Percentiles rank a stretch among this genome's conserved stretches.
phyloP scores from a whole-genome alignment of 2,113 vertebrate species.

The Boleophthalmus pectinirostris region DNA sequence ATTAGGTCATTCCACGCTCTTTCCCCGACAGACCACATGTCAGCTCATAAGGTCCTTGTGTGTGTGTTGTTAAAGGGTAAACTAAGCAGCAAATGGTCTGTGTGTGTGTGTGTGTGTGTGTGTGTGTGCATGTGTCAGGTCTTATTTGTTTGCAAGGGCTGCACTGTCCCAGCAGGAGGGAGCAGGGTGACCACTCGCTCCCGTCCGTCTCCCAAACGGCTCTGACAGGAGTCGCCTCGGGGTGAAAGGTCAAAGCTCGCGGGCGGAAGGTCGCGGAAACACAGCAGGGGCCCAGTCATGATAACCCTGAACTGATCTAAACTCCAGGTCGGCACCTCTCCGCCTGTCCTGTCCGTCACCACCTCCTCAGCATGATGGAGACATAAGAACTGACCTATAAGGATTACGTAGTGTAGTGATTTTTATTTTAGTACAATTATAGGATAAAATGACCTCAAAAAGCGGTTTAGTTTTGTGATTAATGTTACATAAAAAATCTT shows the following conservation, averaged over 20 bases:
- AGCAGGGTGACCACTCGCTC: conserved; percentile 35
- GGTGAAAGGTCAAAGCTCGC: conserved; percentile 58
- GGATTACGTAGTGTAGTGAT: not conserved
- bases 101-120: conserved; percentile 16
- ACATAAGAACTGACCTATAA: not conserved
- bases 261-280: conserved; percentile 57
- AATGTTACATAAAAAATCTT: no score
- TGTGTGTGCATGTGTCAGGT: conserved; percentile 34
- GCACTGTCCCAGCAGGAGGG: conserved; percentile 41
- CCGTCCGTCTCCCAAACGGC: conserved; percentile 35
- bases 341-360: conserved; percentile 66
- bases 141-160: conserved; percentile 36
- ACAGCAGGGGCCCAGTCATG: conserved; percentile 62
- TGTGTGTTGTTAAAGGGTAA: conserved; percentile 54
- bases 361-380: conserved; percentile 20
- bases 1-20: not conserved
- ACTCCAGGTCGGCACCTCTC: conserved; percentile 56
- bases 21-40: conserved; percentile 5
- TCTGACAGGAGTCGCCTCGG: conserved; percentile 54
- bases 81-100: conserved; percentile 68
- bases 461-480: no score
- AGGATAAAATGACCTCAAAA: no score
- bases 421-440: not conserved
- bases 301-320: conserved; percentile 74
- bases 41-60: conserved; percentile 40